Base-by-base conservation (phyloP, 2,113 vertebrate species). In the Mystacornis crossleyi region DNA sequence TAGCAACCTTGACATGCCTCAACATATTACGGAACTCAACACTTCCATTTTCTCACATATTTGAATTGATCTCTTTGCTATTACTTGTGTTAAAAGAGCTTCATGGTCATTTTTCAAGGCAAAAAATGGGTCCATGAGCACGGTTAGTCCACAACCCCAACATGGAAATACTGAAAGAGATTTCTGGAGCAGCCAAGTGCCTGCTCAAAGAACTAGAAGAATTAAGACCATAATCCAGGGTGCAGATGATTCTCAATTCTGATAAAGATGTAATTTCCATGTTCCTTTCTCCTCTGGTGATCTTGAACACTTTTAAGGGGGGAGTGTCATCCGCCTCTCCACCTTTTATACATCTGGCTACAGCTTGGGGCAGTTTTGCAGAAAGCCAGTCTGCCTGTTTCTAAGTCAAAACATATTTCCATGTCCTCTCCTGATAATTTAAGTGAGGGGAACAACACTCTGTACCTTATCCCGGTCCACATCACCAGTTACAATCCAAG, bases 251-350 rank as follows among this genome's bases (percentile, higher is more conserved):
- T 54, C 43, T 61, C 33, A 64, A 19, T 61, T 88, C 34, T 89
- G 47, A 64, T 19, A 40, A 65, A 48, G 2, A 3, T 57, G 50
- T 65, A 14, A 53, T 62, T 80, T 69, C 36, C 11, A 29, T 17
- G 3, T 61, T 82, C 19, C 16, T 50, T 82, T 80, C 28, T 38
- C 45, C 25, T 40, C 34, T 51, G 8, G 23, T 50, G 17, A 55
- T 36, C 26, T 64, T 58, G 7, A 86, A 34, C 33, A 54, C 25
- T 73, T 94, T 81, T 6, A 14, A 62, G 11, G 7, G 1, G 7
- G 23, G 6, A 62, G 2, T 42, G 26, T 7, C 8, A 31, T 50
- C 34, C 5, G 1, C 4, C 3, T 9, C 33, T 57, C 18, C 3
- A 18, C 10, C 8, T 53, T 69, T 83, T 54, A 48, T 18, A 33